phyloP scores from a whole-genome alignment of 2,113 vertebrate genomes.

The Thermophis baileyi region DNA sequence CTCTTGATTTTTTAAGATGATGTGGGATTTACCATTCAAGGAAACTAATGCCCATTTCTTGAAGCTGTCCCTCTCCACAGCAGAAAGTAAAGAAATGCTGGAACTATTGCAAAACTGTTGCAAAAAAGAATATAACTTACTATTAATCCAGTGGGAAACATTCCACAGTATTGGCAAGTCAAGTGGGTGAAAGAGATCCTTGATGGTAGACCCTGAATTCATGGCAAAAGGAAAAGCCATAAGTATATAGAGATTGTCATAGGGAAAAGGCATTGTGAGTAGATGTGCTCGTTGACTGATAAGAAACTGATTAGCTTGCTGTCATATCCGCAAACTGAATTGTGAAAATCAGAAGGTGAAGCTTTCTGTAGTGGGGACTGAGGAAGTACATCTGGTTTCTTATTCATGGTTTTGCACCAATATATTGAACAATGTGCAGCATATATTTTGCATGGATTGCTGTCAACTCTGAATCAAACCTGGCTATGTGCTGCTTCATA shows the following conservation, averaged over 20 bases:
- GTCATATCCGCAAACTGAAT: not conserved
- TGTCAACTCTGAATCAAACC: too few species aligned
- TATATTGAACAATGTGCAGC: not conserved
- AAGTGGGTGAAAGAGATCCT: not conserved
- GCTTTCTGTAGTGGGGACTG: not conserved
- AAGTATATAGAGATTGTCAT: not conserved
- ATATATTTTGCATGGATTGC: not conserved
- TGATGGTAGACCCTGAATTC: not conserved
- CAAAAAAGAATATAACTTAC: not conserved
- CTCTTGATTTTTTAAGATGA: not conserved
- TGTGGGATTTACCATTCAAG: not conserved
- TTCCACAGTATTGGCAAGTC: not conserved
- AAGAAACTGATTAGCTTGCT: not conserved
- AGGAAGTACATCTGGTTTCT: not conserved
- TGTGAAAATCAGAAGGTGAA: not conserved
- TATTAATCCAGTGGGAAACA: not conserved
- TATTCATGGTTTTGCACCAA: not conserved
- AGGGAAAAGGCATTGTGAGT: not conserved
- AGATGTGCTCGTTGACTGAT: not conserved
- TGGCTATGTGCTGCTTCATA: too few species aligned
- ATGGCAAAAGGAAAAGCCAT: not conserved
- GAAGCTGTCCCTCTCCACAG: not conserved
- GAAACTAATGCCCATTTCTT: not conserved
- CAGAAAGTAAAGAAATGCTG: not conserved
- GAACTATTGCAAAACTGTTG: not conserved